These are phyloP conservation scores for Empis livida DNA, from an alignment of 2,888 invertebrate species.

Conservation along the genomic window DNA sequence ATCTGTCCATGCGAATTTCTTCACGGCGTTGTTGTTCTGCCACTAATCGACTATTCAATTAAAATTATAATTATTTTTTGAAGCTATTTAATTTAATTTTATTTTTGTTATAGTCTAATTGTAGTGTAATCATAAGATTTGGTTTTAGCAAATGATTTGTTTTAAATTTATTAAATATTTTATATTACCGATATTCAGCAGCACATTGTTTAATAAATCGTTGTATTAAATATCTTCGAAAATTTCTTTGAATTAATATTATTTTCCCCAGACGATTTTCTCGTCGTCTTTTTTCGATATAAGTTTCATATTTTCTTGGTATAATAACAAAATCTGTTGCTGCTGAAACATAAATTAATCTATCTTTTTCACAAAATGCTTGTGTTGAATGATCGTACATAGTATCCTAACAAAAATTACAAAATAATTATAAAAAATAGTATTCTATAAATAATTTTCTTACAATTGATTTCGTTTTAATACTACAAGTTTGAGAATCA, in stretches of 20 bases:
- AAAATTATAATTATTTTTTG: background rate
- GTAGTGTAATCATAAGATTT: too few relatives aligned
- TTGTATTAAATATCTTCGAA: constrained; percentile 31
- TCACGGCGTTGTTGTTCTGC: constrained; percentile 41
- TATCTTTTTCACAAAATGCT: constrained; percentile 28
- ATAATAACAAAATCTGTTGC: constrained; percentile 48
- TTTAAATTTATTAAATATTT: too few relatives aligned
- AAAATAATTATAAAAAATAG: background rate
- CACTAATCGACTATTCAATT: constrained; percentile 36
- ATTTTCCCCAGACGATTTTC: constrained; percentile 45
- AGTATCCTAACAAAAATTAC: constrained; percentile 22
- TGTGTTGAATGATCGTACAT: constrained; percentile 29
- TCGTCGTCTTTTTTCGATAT: constrained; percentile 45
- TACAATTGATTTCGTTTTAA: constrained; percentile 33
- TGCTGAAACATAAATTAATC: constrained; percentile 40
- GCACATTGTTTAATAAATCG: constrained; percentile 39
- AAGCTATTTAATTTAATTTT: background rate
- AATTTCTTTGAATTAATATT: constrained; percentile 48
- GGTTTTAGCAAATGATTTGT: too few relatives aligned
- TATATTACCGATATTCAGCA: constrained; percentile 36
- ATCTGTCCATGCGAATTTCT: constrained; percentile 34
- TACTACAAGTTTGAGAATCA: constrained; percentile 50
- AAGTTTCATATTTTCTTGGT: constrained; percentile 50
- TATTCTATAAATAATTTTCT: constrained; percentile 16
- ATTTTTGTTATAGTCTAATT: too few relatives aligned